Evolutionary conservation across 1,140 invertebrate genomes (phyloP).

Genomic region (Ptiloglossa arizonensis): DNA sequence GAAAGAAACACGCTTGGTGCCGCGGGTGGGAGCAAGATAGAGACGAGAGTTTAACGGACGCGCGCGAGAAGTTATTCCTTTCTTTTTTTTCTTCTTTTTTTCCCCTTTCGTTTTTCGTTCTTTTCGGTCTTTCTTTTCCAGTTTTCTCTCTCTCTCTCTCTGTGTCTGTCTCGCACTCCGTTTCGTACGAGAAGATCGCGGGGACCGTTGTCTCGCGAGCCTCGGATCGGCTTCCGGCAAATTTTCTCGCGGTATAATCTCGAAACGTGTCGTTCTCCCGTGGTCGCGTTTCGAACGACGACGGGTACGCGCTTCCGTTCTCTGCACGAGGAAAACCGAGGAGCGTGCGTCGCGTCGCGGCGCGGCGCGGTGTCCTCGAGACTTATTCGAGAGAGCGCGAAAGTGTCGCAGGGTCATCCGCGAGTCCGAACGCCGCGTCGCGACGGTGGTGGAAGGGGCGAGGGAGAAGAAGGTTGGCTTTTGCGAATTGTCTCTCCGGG

Average conservation of each 20-base stretch:
- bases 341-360: too few species aligned
- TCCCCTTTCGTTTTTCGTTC: too few species aligned
- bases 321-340: neutral
- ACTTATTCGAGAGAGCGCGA: neutral
- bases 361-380: slow-evolving; percentile 26
- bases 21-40: slow-evolving; percentile 11
- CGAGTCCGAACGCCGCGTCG: slow-evolving; percentile 9
- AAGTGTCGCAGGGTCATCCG: slow-evolving; percentile 39
- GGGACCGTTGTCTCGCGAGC: neutral
- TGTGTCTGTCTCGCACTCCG: too few species aligned
- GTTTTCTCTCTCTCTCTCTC: too few species aligned
- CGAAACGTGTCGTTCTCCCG: neutral
- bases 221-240: neutral
- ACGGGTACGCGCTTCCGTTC: too few species aligned
- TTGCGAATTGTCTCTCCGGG: neutral
- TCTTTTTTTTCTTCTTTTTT: neutral
- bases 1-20: slow-evolving; percentile 20
- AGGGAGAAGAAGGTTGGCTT: neutral
- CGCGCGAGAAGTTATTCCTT: slow-evolving; percentile 12
- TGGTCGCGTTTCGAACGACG: neutral
- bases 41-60: slow-evolving; percentile 41
- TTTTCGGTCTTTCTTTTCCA: too few species aligned
- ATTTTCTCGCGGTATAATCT: slow-evolving; percentile 5
- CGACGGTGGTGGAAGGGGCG: too few species aligned
- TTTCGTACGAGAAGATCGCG: slow-evolving; percentile 2